phyloP scores from a whole-genome alignment of 23 tunicate species.

The Clavelina lepadiformis region DNA sequence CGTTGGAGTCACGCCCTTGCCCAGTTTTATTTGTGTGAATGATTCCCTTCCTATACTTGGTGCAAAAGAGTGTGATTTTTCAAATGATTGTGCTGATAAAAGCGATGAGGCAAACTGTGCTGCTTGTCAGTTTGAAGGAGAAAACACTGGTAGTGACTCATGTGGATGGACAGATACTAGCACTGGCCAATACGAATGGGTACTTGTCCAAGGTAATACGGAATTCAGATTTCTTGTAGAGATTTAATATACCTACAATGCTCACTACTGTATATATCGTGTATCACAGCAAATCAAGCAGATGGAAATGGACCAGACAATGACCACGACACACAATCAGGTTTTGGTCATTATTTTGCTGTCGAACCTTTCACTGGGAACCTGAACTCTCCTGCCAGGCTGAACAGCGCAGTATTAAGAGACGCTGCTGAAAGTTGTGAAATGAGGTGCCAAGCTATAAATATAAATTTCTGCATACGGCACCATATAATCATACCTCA shows the following conservation, averaged over 20 bases:
- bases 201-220: constrained; percentile 59
- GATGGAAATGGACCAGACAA: constrained; percentile 76
- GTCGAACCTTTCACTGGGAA: constrained; percentile 76
- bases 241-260: neutral
- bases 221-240: neutral
- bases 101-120: constrained; percentile 84
- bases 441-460: constrained; percentile 51
- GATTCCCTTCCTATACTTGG: constrained; percentile 27
- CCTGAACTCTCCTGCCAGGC: constrained; percentile 68
- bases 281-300: constrained; percentile 54
- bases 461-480: too few relatives aligned
- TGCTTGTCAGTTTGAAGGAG: constrained; percentile 66
- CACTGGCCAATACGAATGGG: constrained; percentile 86
- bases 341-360: constrained; percentile 79
- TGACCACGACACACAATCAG: constrained; percentile 73
- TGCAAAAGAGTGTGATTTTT: constrained; percentile 59
- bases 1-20: constrained; percentile 16
- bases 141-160: constrained; percentile 1
- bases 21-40: constrained; percentile 53
- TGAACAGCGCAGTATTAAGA: constrained; percentile 51
- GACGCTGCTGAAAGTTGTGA: constrained; percentile 75
- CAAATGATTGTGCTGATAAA: constrained; percentile 50
- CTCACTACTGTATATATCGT: neutral
- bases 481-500: too few relatives aligned
- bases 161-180: constrained; percentile 88